Base-by-base conservation (phyloP, 2,888 invertebrate species). In the Chaetoderma sp. region DNA sequence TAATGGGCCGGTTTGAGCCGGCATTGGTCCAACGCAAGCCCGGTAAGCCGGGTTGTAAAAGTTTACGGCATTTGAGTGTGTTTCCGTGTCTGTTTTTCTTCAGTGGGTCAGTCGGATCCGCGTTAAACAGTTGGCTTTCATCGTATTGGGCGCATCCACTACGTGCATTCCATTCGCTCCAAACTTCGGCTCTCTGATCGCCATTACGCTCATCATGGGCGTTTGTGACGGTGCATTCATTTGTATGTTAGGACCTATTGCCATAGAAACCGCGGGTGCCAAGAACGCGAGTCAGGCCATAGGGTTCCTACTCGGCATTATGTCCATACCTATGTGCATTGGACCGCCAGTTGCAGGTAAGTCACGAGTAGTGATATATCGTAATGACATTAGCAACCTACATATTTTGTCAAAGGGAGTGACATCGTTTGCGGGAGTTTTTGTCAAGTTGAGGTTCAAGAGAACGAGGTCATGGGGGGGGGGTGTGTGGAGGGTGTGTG, bases 201-300 rank as follows among this genome's bases (percentile, higher is more conserved):
- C 88, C 1, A 90, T 95, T 58, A 89, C 92, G n/a, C 88, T 95
- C 60, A 88, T 91, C 2, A 93, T 96, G 93, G 96, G 96, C 1
- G 82, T 96, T 18, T 95, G 94, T 80, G 96, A 97, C 83, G 96
- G 96, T 52, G 95, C 95, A 74, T 96, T 96, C 84, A 94, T 97
- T 76, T 92, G 95, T 5, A 89, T 97, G 50, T 88, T 97, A 56
- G 96, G 96, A 0, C 96, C 96, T 0, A 94, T 96, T 73, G 96
- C 96, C 1, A 94, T 94, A 82, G 93, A 96, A 83, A 89, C 96
- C 65, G 94, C 95, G 74, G 96, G 96, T 0, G 90, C 90, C 44
- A 88, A 89, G 58, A 92, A 92, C 28, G 96, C 95, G 0, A 92
- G 95, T 0, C 96, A 96, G 86, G 96, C 94, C 0, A 95, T 96